Conservation (phyloP, 2,113 vertebrate species). For the Chrysochloris asiatica region DNA sequence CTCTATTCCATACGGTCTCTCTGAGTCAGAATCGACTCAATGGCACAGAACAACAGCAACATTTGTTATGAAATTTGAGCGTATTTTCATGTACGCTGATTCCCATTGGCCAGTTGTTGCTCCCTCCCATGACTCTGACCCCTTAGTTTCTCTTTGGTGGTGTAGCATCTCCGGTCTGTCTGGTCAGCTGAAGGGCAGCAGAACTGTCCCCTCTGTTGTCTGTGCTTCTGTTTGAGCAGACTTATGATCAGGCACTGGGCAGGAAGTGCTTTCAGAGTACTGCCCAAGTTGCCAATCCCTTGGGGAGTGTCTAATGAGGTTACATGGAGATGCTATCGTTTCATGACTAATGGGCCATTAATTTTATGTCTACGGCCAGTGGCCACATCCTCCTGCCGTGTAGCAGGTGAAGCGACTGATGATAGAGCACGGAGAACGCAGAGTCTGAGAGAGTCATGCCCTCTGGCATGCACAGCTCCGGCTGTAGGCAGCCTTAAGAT, state of each 20-base stretch:
- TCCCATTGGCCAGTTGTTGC: not conserved
- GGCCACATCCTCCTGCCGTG: not conserved
- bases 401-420: not conserved
- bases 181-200: not conserved
- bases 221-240: not conserved
- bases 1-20: not conserved
- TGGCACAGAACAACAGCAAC: not conserved
- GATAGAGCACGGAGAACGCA: not conserved
- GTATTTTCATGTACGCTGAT: not conserved
- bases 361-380: not conserved
- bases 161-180: not conserved
- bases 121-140: not conserved
- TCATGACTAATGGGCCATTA: not conserved
- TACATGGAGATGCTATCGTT: not conserved
- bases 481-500: no score
- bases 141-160: no score
- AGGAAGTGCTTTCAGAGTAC: not conserved
- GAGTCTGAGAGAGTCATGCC: no score
- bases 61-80: not conserved
- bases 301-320: not conserved
- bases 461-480: accelerated
- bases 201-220: not conserved
- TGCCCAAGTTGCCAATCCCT: not conserved
- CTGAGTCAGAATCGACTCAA: not conserved
- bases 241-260: not conserved